Base-by-base conservation (phyloP, 2,113 vertebrate species). In the Tyrannus savana region DNA sequence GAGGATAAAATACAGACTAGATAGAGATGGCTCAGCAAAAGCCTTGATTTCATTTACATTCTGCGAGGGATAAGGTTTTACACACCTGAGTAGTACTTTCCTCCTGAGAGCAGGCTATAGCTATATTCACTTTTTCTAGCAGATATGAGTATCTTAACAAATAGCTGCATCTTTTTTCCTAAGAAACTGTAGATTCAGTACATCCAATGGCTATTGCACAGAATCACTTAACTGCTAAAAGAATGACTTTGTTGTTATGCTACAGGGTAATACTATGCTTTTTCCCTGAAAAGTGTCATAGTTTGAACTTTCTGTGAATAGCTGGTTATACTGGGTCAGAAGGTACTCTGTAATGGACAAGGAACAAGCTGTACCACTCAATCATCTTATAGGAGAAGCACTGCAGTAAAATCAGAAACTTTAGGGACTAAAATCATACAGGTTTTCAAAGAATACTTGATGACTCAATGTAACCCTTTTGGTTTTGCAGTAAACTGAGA, bases 401-500 rank as follows among this genome's bases (percentile, higher is more conserved):
- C 35, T 80, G n/a, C 42, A 55, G 30, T 64, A 87, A 90, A 74
- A 56, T 47, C 12, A 66, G 63, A 60, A 53, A 87, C n/a, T 91
- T 41, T 6, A 92, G 49, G 64, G n/a, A 69, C 58, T 87, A 30
- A 93, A 82, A 37, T 84, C 2, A 42, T 88, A 52, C 6, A 28
- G 2, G 4, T 60, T 46, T 67, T 74, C 27, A 79, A 72, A n/a
- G 75, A 89, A 62, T 77, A 27, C 8, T 50, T 78, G n/a, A 82
- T 63, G 24, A 17, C 79, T 94, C 31, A 77, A 27, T 94, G 37
- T 76, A 86, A 84, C 33, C 14, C 21, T 95, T 96, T 77, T 84
- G 42, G 6, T 95, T 88, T 47, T 71, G 31, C 92, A 98, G 97
- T 2, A 98, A 98, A 95, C 66, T 98, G 79, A 96, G 98, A 60